These are phyloP conservation scores for Pseudochaenichthys georgianus DNA, from an alignment of 2,797 vertebrate species.

Conservation along the genomic window DNA sequence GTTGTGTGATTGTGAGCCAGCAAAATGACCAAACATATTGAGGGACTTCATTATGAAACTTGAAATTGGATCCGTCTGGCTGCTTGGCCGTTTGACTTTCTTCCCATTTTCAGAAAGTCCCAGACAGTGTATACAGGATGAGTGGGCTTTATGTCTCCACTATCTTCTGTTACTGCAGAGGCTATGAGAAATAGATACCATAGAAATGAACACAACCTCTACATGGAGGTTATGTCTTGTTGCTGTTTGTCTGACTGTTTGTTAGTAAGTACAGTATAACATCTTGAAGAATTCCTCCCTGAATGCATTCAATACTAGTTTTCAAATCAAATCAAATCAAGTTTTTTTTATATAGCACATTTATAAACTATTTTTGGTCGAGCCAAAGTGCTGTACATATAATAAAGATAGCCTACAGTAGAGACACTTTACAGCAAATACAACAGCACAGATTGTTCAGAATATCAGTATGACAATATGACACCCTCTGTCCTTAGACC, in stretches of 20 bases:
- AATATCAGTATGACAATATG: too few species aligned
- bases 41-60: constrained; percentile 60
- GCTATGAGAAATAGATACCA: constrained; percentile 21
- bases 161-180: constrained; percentile 21
- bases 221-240: neutral
- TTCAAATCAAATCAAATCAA: too few species aligned
- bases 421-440: too few species aligned
- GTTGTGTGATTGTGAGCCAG: constrained; percentile 49
- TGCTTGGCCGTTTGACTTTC: constrained; percentile 69
- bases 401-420: too few species aligned
- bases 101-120: constrained; percentile 44
- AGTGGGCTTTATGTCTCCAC: constrained; percentile 27
- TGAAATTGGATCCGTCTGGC: constrained; percentile 68
- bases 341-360: too few species aligned
- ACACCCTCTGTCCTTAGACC: too few species aligned
- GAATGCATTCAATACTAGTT: neutral
- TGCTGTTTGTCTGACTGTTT: neutral
- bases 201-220: constrained; percentile 3
- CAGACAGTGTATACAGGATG: constrained; percentile 42
- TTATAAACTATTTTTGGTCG: too few species aligned
- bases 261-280: too few species aligned
- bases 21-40: constrained; percentile 48
- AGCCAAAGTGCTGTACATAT: too few species aligned
- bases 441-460: too few species aligned
- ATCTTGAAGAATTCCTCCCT: neutral